Evolutionary conservation across 2,797 vertebrate species (phyloP).

Genomic region (Ataeniobius toweri): DNA sequence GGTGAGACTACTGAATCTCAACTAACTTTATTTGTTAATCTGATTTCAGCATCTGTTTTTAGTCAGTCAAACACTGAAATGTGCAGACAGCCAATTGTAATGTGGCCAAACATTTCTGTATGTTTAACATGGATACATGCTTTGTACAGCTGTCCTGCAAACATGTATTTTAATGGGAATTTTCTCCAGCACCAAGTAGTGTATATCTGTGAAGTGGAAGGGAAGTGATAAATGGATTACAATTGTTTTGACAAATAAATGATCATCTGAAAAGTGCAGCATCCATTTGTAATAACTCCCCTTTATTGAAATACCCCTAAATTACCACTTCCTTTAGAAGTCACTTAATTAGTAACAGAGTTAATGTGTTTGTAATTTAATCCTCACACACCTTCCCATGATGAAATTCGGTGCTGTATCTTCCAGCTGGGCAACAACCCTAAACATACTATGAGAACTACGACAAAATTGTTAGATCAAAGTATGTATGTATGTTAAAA

Average conservation of each 20-base stretch:
- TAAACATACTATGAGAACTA: not conserved
- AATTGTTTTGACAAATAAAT: not conserved
- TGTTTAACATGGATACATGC: not conserved
- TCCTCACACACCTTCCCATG: not conserved
- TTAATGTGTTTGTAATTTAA: not conserved
- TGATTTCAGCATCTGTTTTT: conserved; percentile 6
- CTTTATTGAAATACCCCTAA: not conserved
- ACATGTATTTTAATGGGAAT: not conserved
- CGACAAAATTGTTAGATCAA: not conserved
- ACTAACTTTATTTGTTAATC: conserved; percentile 9
- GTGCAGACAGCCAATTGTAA: not conserved
- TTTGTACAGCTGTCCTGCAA: not conserved
- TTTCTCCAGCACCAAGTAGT: not conserved
- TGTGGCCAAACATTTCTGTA: not conserved
- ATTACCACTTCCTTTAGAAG: not conserved
- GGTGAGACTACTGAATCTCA: conserved; percentile 41
- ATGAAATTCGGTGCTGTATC: not conserved
- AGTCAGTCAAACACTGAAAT: not conserved
- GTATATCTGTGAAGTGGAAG: not conserved
- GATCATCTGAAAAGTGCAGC: not conserved
- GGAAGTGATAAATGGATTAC: not conserved
- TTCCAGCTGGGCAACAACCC: not conserved
- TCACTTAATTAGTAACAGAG: not conserved
- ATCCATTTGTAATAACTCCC: not conserved
- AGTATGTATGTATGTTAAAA: not conserved